These are phyloP conservation scores for Meganola albula DNA, from an alignment of 2,888 invertebrate genomes.

Conservation along the genomic window DNA sequence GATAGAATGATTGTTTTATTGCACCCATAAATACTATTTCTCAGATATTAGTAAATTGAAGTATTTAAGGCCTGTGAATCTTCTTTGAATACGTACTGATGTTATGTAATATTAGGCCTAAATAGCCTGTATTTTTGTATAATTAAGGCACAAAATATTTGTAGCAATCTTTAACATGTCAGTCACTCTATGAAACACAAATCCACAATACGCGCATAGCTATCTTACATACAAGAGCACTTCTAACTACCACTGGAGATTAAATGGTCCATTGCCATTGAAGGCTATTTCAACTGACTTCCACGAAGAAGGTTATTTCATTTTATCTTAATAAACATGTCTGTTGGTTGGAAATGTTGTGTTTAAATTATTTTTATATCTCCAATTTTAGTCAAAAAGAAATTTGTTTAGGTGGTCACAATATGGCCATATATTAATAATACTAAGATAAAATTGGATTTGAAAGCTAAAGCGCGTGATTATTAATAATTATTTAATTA, in stretches of 20 bases:
- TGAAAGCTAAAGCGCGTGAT: conserved; percentile 45
- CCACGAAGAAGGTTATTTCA: too few species aligned
- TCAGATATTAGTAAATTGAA: too few species aligned
- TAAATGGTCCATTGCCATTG: conserved; percentile 1
- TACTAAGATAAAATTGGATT: conserved; percentile 34
- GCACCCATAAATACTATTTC: too few species aligned
- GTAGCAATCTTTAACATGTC: conserved; percentile 37
- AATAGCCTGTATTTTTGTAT: too few species aligned
- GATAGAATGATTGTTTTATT: too few species aligned
- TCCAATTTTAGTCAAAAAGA: conserved; percentile 17
- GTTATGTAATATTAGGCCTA: too few species aligned
- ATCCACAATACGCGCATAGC: conserved; percentile 33
- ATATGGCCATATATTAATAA: conserved; percentile 40
- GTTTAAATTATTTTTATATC: conserved; percentile 7
- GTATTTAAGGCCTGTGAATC: too few species aligned
- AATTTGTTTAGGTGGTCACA: conserved; percentile 36
- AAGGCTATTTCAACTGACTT: background rate
- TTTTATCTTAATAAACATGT: too few species aligned
- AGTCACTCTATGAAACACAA: conserved; percentile 38
- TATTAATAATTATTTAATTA: conserved; percentile 26
- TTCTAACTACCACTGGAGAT: conserved; percentile 18
- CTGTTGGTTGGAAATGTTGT: too few species aligned
- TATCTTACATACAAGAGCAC: conserved; percentile 26
- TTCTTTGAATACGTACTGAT: too few species aligned
- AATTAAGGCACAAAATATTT: conserved; percentile 35